These are phyloP conservation scores for Amiota communis DNA, from an alignment of 2,888 invertebrate species.

Conservation along the genomic window DNA sequence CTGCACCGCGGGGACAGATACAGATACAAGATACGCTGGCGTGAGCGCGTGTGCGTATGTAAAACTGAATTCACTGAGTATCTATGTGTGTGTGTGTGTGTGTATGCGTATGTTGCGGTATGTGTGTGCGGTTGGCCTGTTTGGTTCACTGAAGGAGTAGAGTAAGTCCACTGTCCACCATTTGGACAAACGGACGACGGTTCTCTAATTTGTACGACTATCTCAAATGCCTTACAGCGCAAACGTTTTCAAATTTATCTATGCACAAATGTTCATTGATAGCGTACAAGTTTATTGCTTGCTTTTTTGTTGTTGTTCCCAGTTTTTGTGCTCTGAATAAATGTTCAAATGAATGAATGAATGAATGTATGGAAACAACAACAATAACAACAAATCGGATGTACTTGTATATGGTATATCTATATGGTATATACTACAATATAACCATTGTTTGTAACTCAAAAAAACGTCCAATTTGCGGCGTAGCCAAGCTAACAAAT, in stretches of 20 bases:
- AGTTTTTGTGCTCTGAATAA: conserved; percentile 32
- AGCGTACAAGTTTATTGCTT: conserved; percentile 58
- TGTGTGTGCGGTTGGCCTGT: conserved; percentile 42
- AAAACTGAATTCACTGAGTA: background rate
- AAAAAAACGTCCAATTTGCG: conserved; percentile 40
- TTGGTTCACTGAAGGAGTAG: conserved; percentile 51
- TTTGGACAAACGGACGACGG: conserved; percentile 34
- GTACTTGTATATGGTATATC: background rate
- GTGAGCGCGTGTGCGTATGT: conserved; percentile 33
- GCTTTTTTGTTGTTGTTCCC: conserved; percentile 40
- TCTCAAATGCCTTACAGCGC: conserved; percentile 50
- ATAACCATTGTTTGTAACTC: conserved; percentile 29
- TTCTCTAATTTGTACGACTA: conserved; percentile 56
- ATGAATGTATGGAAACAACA: background rate
- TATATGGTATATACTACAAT: background rate
- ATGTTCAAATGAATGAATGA: background rate
- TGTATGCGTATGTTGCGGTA: conserved; percentile 10
- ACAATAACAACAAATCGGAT: conserved; percentile 1
- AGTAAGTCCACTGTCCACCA: conserved; percentile 31
- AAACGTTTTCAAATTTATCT: conserved; percentile 59
- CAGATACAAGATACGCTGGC: conserved; percentile 21
- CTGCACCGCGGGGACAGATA: conserved; percentile 10
- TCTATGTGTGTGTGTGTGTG: conserved; percentile 1
- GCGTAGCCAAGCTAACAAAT: conserved; percentile 42
- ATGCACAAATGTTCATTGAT: conserved; percentile 61